A percentile compares a stretch with the other conserved stretches of the same genome.
Evolutionary conservation across 2,797 vertebrate species (phyloP).

Genomic region (Erethizon dorsatum): DNA sequence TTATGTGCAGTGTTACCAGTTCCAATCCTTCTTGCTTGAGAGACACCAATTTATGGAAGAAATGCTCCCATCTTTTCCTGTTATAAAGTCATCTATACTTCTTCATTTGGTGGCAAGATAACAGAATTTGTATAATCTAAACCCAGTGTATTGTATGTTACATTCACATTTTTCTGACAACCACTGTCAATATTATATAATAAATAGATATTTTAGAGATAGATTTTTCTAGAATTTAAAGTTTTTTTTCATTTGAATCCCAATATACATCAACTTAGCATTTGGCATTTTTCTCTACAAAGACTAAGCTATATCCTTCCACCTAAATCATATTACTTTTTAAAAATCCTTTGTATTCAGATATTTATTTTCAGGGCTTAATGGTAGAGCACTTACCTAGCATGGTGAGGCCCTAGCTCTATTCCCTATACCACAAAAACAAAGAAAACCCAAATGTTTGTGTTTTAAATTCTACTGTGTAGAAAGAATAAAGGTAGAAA

Average conservation of each 20-base stretch:
- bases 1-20: constrained; percentile 14
- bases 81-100: neutral
- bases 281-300: constrained; percentile 56
- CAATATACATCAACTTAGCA: constrained; percentile 34
- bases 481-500: constrained; percentile 33
- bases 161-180: constrained; percentile 36
- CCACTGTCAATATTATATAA: neutral
- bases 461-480: constrained; percentile 32
- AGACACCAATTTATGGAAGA: constrained; percentile 21
- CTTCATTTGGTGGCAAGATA: constrained; percentile 62
- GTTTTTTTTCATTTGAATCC: constrained; percentile 38
- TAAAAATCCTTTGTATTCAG: constrained; percentile 35
- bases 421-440: neutral
- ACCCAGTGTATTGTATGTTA: neutral
- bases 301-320: constrained; percentile 14
- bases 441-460: neutral
- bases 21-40: neutral
- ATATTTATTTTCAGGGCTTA: neutral
- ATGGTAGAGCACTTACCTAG: neutral
- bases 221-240: constrained; percentile 55
- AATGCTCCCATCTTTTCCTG: neutral
- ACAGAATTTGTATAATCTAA: constrained; percentile 54
- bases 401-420: neutral
- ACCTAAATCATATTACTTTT: constrained; percentile 40
- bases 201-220: constrained; percentile 22